Evolutionary conservation across 1,140 invertebrate species (phyloP).

Genomic region (Anadara kagoshimensis): DNA sequence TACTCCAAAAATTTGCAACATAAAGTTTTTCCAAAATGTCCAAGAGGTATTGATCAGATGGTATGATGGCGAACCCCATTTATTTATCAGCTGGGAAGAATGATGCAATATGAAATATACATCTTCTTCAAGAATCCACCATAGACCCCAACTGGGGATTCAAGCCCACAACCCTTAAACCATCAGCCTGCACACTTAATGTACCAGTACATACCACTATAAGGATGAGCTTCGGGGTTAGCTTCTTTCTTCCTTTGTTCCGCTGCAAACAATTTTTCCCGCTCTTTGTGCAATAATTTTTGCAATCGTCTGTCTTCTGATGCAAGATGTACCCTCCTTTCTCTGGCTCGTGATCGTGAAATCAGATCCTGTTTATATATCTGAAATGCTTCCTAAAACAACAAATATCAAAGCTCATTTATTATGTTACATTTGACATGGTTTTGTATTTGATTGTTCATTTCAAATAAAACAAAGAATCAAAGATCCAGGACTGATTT

Average conservation of each 20-base stretch:
- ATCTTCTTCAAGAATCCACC: too few relatives aligned
- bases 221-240: constrained; percentile 61
- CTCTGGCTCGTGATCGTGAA: constrained; percentile 60
- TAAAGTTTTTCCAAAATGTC: too few relatives aligned
- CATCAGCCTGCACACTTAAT: neutral
- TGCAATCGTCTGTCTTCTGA: constrained; percentile 60
- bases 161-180: neutral
- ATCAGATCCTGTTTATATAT: constrained; percentile 55
- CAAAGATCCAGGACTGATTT: too few relatives aligned
- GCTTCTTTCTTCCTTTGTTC: constrained; percentile 49
- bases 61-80: too few relatives aligned
- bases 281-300: constrained; percentile 54
- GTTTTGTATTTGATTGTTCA: too few relatives aligned
- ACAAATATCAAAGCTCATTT: neutral
- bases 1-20: too few relatives aligned
- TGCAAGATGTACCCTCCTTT: constrained; percentile 60
- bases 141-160: neutral
- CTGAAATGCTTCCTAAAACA: constrained; percentile 64
- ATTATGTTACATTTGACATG: too few relatives aligned
- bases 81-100: too few relatives aligned
- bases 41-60: too few relatives aligned
- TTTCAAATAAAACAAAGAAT: too few relatives aligned
- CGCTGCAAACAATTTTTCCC: constrained; percentile 57
- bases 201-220: constrained; percentile 59
- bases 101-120: too few relatives aligned